Conservation (phyloP, 2,797 vertebrate genomes). For the Sebastes trivittatus region DNA sequence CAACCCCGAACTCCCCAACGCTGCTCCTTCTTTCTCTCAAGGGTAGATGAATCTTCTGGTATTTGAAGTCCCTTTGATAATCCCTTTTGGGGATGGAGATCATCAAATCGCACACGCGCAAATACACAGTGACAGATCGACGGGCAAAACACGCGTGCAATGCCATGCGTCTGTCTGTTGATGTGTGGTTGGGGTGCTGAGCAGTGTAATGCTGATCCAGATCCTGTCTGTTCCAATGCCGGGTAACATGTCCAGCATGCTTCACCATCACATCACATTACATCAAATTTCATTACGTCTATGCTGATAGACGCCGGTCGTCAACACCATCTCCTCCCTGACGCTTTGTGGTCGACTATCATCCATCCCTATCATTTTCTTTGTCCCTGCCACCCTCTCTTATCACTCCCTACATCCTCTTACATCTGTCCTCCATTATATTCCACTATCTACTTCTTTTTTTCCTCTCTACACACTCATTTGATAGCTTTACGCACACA, state of each 20-base stretch:
- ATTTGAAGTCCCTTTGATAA: slow-evolving; percentile 36
- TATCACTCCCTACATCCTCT: slow-evolving; percentile 49
- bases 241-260: slow-evolving; percentile 36
- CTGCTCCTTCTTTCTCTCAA: slow-evolving; percentile 14
- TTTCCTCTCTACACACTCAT: background rate
- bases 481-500: slow-evolving; percentile 41
- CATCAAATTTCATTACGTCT: slow-evolving; percentile 54
- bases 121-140: slow-evolving; percentile 31
- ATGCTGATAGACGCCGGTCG: slow-evolving; percentile 38
- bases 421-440: slow-evolving; percentile 56
- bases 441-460: slow-evolving; percentile 30
- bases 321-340: slow-evolving; percentile 14
- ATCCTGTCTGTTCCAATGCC: slow-evolving; percentile 40
- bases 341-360: slow-evolving; percentile 34
- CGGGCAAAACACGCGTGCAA: background rate
- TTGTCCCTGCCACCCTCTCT: slow-evolving; percentile 37
- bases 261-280: slow-evolving; percentile 44
- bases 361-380: slow-evolving; percentile 40
- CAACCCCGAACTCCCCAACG: background rate
- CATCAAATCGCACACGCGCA: slow-evolving; percentile 16
- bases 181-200: background rate
- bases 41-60: slow-evolving; percentile 32
- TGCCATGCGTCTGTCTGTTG: background rate
- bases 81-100: slow-evolving; percentile 13
- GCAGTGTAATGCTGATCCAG: slow-evolving; percentile 35